These are phyloP conservation scores for Coluber constrictor DNA, from an alignment of 2,797 vertebrate genomes.

Conservation along the genomic window DNA sequence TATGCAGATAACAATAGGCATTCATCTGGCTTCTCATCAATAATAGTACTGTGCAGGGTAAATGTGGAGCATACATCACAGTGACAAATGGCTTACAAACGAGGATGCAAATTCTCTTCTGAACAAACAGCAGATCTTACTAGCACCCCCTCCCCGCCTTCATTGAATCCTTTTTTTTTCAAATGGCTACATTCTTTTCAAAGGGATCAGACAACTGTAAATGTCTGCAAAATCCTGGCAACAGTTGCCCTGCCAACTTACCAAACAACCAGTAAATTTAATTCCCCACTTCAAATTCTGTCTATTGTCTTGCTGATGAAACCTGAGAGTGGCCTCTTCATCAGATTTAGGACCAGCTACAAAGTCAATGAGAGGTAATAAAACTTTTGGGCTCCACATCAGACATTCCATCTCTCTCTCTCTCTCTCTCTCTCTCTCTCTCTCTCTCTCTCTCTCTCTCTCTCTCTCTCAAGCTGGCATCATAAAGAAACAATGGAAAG, in stretches of 20 bases:
- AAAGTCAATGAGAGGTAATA: neutral
- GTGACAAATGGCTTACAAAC: neutral
- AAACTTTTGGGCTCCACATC: neutral
- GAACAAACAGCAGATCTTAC: neutral
- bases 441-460: neutral
- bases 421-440: neutral
- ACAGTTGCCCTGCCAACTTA: slow-evolving; percentile 11
- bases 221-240: slow-evolving; percentile 28
- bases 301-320: slow-evolving; percentile 6
- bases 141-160: neutral
- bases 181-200: slow-evolving; percentile 12
- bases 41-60: neutral
- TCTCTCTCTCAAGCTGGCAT: neutral
- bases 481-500: neutral
- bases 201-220: slow-evolving; percentile 12
- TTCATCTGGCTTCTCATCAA: neutral
- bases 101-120: slow-evolving; percentile 1
- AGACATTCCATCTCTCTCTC: neutral
- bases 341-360: slow-evolving; percentile 13
- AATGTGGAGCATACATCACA: neutral
- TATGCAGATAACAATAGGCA: slow-evolving; percentile 10
- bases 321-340: neutral
- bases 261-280: slow-evolving; percentile 26
- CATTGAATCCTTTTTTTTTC: slow-evolving; percentile 14
- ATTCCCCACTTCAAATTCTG: neutral